Evolutionary conservation across 2,888 invertebrate species (phyloP), one percentile per base, ranked within the genome.

Genomic region (Drosophila basisetae): DNA sequence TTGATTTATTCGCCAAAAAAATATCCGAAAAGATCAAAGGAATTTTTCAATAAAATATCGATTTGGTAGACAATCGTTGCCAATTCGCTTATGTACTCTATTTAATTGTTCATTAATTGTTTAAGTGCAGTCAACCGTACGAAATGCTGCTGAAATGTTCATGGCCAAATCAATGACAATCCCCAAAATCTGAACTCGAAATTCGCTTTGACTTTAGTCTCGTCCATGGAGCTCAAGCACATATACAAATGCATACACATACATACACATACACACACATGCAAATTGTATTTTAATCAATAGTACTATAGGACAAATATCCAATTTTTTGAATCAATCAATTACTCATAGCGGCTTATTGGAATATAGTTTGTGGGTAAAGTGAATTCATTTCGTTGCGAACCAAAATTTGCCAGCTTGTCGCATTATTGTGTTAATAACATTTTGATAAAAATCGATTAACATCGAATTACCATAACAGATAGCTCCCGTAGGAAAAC

Each of bases 131-230:
- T 61, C 73, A 53, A 66, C 55, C 71, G 67, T 75, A 31, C 22
- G 53, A 75, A 74, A 64, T 41, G 35, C 65, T 68, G 59, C 37
- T 68, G 39, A 72, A 78, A 68, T 76, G 79, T 61, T 76, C 88
- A 84, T 71, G 85, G 74, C 72, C 71, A 76, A 82, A 88, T 84
- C 84, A 87, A 84, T 84, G 72, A 72, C 71, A 80, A 76, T 67
- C 69, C 71, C 25, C 69, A 66, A 65, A 87, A 89, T 82, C 82
- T 56, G 63, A 52, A 65, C 52, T 82, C 66, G 69, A 61, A 73
- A 76, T 89, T 87, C 82, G 62, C 70, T 73, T 84, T 84, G 88
- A 79, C 90, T 84, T 84, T 71, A 64, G 39, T 33, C 30, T 31
- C 58, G 10, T 13, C 2, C 62, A 39, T 41, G 31, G 18, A 31